Conservation (phyloP, 2,113 vertebrate genomes). For the Rhinopomastus cyanomelas region DNA sequence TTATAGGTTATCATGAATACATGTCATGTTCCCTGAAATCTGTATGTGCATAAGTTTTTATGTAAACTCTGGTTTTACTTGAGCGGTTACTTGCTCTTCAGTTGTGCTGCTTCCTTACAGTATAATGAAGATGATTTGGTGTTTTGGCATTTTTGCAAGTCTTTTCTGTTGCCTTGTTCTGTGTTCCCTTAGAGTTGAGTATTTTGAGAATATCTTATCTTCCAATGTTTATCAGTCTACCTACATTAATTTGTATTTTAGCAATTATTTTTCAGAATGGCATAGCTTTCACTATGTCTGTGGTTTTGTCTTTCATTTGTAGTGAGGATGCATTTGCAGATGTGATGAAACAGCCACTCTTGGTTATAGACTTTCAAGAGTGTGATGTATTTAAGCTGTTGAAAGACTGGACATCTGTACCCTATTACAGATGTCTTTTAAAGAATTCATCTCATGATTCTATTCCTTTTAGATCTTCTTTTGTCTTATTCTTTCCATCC, state of each 20-base stretch:
- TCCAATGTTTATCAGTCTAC: neutral
- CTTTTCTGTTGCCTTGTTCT: neutral
- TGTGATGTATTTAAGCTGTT: neutral
- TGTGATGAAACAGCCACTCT: neutral
- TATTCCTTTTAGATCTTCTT: neutral
- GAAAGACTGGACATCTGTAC: neutral
- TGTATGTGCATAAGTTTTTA: neutral
- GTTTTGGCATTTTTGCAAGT: neutral
- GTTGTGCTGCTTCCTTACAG: neutral
- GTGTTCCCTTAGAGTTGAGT: neutral
- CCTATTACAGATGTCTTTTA: neutral
- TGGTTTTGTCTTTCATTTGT: neutral
- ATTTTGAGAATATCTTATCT: neutral
- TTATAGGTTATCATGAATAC: fast-evolving
- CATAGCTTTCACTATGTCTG: neutral
- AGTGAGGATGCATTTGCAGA: neutral
- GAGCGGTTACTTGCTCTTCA: neutral
- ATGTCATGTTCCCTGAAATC: neutral
- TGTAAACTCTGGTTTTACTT: neutral
- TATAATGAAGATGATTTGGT: neutral
- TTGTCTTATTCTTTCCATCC: neutral
- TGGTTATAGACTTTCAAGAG: neutral
- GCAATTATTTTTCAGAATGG: neutral
- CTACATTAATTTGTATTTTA: neutral
- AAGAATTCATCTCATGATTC: neutral